phyloP scores from a whole-genome alignment of 2,113 vertebrate genomes.

The Cinclus cinclus region DNA sequence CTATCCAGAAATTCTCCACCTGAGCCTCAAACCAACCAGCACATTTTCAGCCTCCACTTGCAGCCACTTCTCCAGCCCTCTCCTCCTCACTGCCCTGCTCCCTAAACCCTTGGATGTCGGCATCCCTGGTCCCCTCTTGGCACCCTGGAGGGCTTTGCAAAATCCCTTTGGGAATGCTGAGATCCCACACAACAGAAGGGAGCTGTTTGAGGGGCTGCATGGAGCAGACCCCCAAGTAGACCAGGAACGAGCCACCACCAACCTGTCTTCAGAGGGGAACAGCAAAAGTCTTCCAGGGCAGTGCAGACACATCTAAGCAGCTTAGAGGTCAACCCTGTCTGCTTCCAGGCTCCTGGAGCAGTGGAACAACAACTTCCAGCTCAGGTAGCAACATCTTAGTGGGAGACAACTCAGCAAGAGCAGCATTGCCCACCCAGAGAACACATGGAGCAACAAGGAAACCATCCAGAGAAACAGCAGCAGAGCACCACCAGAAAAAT shows the following conservation, averaged over 20 bases:
- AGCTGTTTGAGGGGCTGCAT: not conserved
- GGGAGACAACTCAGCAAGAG: not conserved
- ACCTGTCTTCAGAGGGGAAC: rapidly evolving
- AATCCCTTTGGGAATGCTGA: not conserved
- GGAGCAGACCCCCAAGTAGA: not conserved
- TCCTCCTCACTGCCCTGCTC: not conserved
- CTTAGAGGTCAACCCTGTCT: not conserved
- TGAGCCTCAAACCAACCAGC: not conserved
- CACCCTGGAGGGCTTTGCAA: not conserved
- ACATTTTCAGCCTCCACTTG: not conserved
- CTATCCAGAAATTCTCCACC: not conserved
- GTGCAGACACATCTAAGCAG: not conserved
- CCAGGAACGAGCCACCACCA: not conserved
- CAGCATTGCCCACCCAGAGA: not conserved
- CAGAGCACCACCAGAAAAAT: not conserved
- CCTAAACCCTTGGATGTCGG: not conserved
- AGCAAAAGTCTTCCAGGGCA: not conserved
- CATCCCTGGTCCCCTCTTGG: not conserved
- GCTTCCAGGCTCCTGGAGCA: not conserved
- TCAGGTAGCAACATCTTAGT: not conserved
- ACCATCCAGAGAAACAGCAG: not conserved
- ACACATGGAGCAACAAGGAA: not conserved
- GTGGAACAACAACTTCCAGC: not conserved
- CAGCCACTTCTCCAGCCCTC: not conserved
- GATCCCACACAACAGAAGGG: not conserved